These are phyloP conservation scores for Philopedon plagiatum DNA, from an alignment of 2,888 invertebrate genomes.

Conservation along the genomic window DNA sequence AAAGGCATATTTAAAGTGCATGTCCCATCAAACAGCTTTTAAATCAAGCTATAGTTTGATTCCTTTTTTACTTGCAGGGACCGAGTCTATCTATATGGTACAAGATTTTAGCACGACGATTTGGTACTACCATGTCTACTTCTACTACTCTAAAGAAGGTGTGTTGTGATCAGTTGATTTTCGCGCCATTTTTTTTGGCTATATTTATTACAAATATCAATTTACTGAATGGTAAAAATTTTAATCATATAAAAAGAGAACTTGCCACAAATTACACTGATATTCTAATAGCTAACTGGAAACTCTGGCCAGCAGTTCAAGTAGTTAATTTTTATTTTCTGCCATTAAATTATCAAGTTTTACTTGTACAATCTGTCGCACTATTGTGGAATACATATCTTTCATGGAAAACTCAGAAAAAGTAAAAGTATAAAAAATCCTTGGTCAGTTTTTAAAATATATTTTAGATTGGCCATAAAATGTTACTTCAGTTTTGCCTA, in stretches of 20 bases:
- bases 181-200: slow-evolving; percentile 79
- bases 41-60: not conserved
- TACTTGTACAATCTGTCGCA: slow-evolving; percentile 84
- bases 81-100: slow-evolving; percentile 82
- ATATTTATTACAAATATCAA: slow-evolving; percentile 75
- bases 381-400: slow-evolving; percentile 90
- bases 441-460: not conserved
- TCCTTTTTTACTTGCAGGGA: slow-evolving; percentile 68
- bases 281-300: slow-evolving; percentile 78
- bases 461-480: not conserved
- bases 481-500: too few species aligned
- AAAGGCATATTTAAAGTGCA: too few species aligned
- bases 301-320: slow-evolving; percentile 90
- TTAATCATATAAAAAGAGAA: slow-evolving; percentile 71
- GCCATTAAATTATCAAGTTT: slow-evolving; percentile 87
- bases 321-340: slow-evolving; percentile 86
- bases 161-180: slow-evolving; percentile 78
- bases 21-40: too few species aligned
- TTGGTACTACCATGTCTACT: slow-evolving; percentile 60
- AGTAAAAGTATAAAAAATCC: not conserved
- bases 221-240: slow-evolving; percentile 73
- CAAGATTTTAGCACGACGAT: slow-evolving; percentile 68
- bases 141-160: slow-evolving; percentile 77
- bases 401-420: slow-evolving; percentile 76
- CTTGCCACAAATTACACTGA: slow-evolving; percentile 75